A percentile compares a stretch with the other conserved stretches of the same genome.
These are phyloP conservation scores for Callorhinus ursinus DNA, from an alignment of 2,113 vertebrate genomes.

Conservation along the genomic window DNA sequence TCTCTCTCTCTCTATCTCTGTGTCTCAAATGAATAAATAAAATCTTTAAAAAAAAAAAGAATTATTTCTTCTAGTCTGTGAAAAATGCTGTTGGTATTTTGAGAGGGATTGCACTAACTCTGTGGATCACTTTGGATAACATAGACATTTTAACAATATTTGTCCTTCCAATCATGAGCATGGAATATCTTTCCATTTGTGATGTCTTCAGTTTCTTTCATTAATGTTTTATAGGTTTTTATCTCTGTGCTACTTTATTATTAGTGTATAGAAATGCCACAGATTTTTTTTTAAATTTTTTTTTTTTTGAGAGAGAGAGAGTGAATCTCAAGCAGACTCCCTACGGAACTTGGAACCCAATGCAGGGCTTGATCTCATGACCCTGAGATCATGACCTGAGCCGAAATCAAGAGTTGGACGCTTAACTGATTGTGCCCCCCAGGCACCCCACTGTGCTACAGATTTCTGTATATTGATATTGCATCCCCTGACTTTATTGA, in stretches of 20 bases:
- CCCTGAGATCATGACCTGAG: too few relatives aligned
- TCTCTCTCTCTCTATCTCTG: too few relatives aligned
- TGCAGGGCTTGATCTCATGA: too few relatives aligned
- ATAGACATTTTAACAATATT: background rate
- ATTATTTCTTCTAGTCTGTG: background rate
- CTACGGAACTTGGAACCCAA: too few relatives aligned
- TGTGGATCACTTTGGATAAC: background rate
- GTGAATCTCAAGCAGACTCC: too few relatives aligned
- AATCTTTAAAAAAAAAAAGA: background rate
- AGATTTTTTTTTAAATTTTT: too few relatives aligned
- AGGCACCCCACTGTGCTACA: background rate
- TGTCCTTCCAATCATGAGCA: background rate
- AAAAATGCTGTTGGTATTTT: background rate
- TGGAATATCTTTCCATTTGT: too few relatives aligned
- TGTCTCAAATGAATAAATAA: too few relatives aligned
- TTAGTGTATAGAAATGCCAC: background rate
- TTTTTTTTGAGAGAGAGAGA: too few relatives aligned
- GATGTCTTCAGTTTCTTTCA: too few relatives aligned
- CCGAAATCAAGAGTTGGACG: too few relatives aligned
- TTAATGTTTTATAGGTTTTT: background rate
- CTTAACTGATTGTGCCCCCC: too few relatives aligned
- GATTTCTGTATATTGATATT: background rate
- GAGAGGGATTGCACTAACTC: background rate
- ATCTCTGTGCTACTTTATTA: background rate
- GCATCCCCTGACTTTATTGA: background rate